Evolutionary conservation across 2,113 vertebrate species (phyloP), one percentile per base, ranked within the genome.

Genomic region (Okapia johnstoni): DNA sequence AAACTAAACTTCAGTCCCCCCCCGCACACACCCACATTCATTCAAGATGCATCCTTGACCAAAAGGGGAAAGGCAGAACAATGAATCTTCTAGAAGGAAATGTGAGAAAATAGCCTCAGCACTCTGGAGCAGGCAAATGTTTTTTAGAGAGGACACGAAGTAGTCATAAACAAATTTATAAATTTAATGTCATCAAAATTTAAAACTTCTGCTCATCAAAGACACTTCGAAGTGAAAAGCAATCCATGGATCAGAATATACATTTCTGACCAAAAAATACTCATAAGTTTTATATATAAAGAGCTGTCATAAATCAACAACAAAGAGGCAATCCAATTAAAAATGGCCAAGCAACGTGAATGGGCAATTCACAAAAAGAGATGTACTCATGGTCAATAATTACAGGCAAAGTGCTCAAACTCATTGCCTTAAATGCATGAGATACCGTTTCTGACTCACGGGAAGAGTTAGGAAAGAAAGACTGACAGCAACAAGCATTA

Each of bases 401-500:
- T 2, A n/a, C 12, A 58, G 16, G 26, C 52, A 6, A 2, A 10
- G 61, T 6, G 33, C 54, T 43, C 25, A 6, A 14, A 21, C 46
- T 19, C 25, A 14, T 1, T 3, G 23, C 52, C 16, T 36, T 5
- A 58, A 8, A 58, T 17, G 25, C 50, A 17, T 0, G 14, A 70
- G 85, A 46, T 0, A 3, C 43, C 11, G 0, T 30, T 11, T 7
- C n/a, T 7, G 1, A 19, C 43, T 61, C 33, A 10, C 54, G 6
- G 5, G 40, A 40, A 84, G 46, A 26, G 7, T 7, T 11, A 21
- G 17, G 1, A 52, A 7, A 1, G 58, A 2, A 36, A n/a, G 66
- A 5, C 46, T 6, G 15, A 21, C 16, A 1, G n/a, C n/a, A 50
- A 6, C 9, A 6, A 9, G 57, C 25, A 25, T 0, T 0, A 8